phyloP scores from a whole-genome alignment of 2,797 vertebrate genomes.

The Anguilla marmorata region DNA sequence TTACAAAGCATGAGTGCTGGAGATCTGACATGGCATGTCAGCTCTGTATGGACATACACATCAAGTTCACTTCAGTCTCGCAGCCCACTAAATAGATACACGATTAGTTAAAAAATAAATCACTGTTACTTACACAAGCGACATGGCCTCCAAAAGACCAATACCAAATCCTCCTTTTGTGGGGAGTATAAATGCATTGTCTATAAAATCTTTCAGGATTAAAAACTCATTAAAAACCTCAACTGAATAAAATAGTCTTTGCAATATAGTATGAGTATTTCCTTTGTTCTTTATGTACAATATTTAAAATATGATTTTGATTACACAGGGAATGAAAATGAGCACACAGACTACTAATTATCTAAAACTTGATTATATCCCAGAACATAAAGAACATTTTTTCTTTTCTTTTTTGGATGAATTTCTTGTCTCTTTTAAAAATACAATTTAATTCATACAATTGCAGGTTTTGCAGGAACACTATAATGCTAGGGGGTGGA shows the following conservation, averaged over 20 bases:
- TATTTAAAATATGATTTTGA: background rate
- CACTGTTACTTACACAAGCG: background rate
- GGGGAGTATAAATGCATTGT: background rate
- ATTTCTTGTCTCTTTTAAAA: background rate
- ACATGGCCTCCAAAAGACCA: background rate
- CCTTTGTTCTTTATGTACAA: background rate
- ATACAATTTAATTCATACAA: background rate
- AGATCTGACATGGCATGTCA: background rate
- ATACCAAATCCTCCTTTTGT: background rate
- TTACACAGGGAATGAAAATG: slow-evolving; percentile 8
- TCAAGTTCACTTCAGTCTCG: background rate
- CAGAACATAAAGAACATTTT: background rate
- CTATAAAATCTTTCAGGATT: background rate
- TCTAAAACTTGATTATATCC: background rate
- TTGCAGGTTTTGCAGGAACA: background rate
- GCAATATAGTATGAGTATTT: background rate
- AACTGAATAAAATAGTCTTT: background rate
- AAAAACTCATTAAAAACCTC: slow-evolving; percentile 10
- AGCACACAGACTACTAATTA: background rate
- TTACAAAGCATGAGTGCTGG: background rate
- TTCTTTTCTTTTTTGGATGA: background rate
- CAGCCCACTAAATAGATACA: background rate
- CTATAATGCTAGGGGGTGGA: background rate
- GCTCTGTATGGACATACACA: background rate
- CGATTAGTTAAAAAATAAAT: background rate